A percentile compares a stretch with the other conserved stretches of the same genome.
Conservation (phyloP, 2,797 vertebrate species). For the Aulostomus chinensis region DNA sequence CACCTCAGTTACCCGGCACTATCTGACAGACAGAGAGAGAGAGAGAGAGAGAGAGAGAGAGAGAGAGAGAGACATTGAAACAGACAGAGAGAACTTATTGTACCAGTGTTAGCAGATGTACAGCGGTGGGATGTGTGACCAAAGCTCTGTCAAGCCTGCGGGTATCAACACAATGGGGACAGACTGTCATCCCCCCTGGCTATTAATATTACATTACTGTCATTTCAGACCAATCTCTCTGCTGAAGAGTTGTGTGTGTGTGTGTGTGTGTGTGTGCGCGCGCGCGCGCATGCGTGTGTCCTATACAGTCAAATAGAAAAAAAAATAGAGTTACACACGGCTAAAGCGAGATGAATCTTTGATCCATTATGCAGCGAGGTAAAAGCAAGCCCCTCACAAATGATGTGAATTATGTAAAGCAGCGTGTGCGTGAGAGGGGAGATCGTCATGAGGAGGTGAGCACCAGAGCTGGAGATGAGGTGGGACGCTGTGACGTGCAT, state of each 20-base stretch:
- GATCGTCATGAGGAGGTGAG: conserved; percentile 12
- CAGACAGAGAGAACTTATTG: conserved; percentile 69
- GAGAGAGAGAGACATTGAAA: conserved; percentile 49
- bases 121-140: conserved; percentile 74
- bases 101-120: conserved; percentile 73
- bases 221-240: conserved; percentile 75
- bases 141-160: conserved; percentile 77
- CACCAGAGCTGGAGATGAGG: conserved; percentile 63
- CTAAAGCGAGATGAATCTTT: conserved; percentile 52
- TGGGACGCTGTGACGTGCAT: conserved; percentile 51
- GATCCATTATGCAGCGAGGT: conserved; percentile 68
- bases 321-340: conserved; percentile 49
- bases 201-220: conserved; percentile 81
- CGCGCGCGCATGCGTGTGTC: conserved; percentile 9
- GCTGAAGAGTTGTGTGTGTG: conserved; percentile 55
- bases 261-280: conserved; percentile 8
- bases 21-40: conserved; percentile 15
- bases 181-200: conserved; percentile 71
- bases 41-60: conserved; percentile 2
- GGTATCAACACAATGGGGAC: conserved; percentile 74
- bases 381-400: conserved; percentile 45
- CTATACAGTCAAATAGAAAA: conserved; percentile 34
- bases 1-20: too few relatives aligned
- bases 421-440: conserved; percentile 27
- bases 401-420: conserved; percentile 67